phyloP scores from a whole-genome alignment of 2,888 invertebrate genomes.

The Eupithecia vulgata region DNA sequence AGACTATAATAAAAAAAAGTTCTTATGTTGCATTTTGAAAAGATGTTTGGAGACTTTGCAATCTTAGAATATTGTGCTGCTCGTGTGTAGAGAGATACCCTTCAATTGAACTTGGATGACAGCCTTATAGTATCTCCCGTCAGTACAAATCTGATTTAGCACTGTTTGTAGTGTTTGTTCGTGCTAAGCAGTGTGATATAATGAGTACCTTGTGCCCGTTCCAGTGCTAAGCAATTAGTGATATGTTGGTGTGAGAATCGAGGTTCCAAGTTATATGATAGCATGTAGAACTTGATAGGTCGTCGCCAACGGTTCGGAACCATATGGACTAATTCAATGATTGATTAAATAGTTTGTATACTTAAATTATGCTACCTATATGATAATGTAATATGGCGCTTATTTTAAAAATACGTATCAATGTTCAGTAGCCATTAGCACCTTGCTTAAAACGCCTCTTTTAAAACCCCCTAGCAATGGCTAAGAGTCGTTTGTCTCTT shows the following conservation, averaged over 20 bases:
- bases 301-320: neutral
- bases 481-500: no score
- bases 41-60: no score
- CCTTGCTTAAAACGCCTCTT: no score
- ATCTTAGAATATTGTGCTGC: no score
- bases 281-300: neutral
- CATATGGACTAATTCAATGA: neutral
- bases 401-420: no score
- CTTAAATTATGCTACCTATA: no score
- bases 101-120: slow-evolving; percentile 2
- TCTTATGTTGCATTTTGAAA: no score
- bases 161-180: slow-evolving; percentile 39
- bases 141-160: slow-evolving; percentile 44
- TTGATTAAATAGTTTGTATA: neutral
- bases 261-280: slow-evolving; percentile 3
- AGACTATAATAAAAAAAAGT: no score
- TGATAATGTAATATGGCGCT: no score
- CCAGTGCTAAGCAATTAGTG: slow-evolving; percentile 32
- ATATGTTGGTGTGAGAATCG: slow-evolving; percentile 33
- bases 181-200: slow-evolving; percentile 38
- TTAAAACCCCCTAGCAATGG: no score
- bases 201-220: slow-evolving; percentile 38
- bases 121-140: slow-evolving; percentile 34
- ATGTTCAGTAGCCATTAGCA: no score
- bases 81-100: no score